These are phyloP conservation scores for Oscheius sp. DNA, from an alignment of 2,888 invertebrate species.

Conservation along the genomic window DNA sequence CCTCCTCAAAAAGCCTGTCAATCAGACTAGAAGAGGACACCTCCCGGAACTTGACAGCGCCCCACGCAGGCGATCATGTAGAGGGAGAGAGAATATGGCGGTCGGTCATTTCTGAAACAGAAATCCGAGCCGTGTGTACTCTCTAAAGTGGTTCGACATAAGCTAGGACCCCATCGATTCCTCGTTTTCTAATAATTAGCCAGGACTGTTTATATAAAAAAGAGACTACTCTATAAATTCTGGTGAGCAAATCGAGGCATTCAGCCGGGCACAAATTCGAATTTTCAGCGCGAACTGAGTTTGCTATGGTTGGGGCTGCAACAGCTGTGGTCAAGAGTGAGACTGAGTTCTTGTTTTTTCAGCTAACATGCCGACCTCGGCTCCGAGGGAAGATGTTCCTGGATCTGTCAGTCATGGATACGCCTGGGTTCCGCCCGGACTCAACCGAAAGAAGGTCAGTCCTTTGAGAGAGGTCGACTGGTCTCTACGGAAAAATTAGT, in stretches of 20 bases:
- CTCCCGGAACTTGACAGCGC: not conserved
- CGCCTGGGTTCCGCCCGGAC: slow-evolving; percentile 83
- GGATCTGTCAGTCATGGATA: slow-evolving; percentile 75
- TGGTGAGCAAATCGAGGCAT: slow-evolving; percentile 23
- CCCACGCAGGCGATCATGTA: slow-evolving; percentile 7
- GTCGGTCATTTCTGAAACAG: slow-evolving; percentile 22
- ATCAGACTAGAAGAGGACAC: slow-evolving; percentile 21
- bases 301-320: not conserved
- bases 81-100: slow-evolving; percentile 11
- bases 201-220: slow-evolving; percentile 17
- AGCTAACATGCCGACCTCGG: slow-evolving; percentile 64
- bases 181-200: slow-evolving; percentile 23
- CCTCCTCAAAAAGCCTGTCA: slow-evolving; percentile 10
- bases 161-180: slow-evolving; percentile 23
- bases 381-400: slow-evolving; percentile 52
- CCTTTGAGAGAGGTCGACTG: too few relatives aligned
- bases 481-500: too few relatives aligned
- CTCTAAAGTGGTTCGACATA: slow-evolving; percentile 36
- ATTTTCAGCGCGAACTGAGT: slow-evolving; percentile 27
- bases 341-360: slow-evolving; percentile 33
- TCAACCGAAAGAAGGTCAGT: slow-evolving; percentile 77
- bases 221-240: slow-evolving; percentile 26
- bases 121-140: slow-evolving; percentile 36
- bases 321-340: not conserved
- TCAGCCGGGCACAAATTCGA: slow-evolving; percentile 30